Conservation (phyloP, 2,888 invertebrate species). For the Agrilus biguttatus region DNA sequence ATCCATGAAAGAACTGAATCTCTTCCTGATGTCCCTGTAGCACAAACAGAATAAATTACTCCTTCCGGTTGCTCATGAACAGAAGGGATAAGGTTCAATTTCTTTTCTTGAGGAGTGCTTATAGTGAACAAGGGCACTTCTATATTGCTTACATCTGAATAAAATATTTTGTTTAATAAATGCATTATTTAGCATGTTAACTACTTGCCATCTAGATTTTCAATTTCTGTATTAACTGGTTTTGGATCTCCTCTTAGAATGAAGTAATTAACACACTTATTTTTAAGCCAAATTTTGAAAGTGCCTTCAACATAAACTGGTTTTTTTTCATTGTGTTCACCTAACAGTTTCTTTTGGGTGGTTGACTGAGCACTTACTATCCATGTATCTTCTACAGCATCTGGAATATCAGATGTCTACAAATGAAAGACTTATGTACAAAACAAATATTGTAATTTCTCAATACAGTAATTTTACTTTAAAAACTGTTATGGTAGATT, state of each 20-base stretch:
- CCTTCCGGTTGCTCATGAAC: conserved; percentile 92
- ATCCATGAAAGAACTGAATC: conserved; percentile 91
- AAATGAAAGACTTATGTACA: conserved; percentile 7
- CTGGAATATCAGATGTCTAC: conserved; percentile 54
- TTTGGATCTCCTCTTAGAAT: conserved; percentile 58
- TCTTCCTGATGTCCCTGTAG: conserved; percentile 80
- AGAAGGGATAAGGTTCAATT: conserved; percentile 36
- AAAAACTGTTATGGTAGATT: conserved; percentile 49
- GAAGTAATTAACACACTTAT: conserved; percentile 69
- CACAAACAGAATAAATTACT: conserved; percentile 73
- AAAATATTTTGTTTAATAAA: conserved; percentile 2
- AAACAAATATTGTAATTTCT: background rate
- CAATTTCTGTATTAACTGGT: conserved; percentile 30
- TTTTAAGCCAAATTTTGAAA: conserved; percentile 62
- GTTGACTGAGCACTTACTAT: conserved; percentile 77
- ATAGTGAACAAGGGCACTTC: conserved; percentile 40
- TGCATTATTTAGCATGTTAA: conserved; percentile 1
- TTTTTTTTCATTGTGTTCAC: conserved; percentile 42
- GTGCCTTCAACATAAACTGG: conserved; percentile 77
- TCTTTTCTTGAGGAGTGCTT: conserved; percentile 29
- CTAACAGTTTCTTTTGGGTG: conserved; percentile 54
- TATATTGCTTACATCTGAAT: conserved; percentile 58
- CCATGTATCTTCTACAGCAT: conserved; percentile 80
- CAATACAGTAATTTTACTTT: conserved; percentile 32
- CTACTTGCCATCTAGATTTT: conserved; percentile 50